A percentile compares a stretch with the other conserved stretches of the same genome.
Conservation (phyloP, 37 sponge, comb jelly and placozoan species). For the Diacarnus erythraeanus region DNA sequence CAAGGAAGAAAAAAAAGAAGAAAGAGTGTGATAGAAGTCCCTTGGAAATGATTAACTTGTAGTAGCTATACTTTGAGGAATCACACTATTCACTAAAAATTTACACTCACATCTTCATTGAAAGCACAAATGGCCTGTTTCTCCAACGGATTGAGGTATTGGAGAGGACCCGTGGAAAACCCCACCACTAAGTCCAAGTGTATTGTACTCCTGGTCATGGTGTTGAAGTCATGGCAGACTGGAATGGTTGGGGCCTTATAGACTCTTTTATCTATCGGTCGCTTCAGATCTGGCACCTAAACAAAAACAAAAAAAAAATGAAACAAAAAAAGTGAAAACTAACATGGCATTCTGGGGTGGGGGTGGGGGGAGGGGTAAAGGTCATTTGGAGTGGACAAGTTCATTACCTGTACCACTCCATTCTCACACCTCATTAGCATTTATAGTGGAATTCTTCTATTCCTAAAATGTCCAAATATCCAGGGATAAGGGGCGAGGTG, state of each 20-base stretch:
- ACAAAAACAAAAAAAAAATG: background rate
- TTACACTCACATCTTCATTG: slow-evolving; percentile 74
- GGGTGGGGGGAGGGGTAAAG: no score
- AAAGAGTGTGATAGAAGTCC: no score
- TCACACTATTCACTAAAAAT: background rate
- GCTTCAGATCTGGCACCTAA: slow-evolving; percentile 62
- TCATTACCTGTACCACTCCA: no score
- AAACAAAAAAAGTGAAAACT: no score
- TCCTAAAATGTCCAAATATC: no score
- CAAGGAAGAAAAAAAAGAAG: no score
- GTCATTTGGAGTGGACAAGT: no score
- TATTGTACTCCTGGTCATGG: slow-evolving; percentile 37
- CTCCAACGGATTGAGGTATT: slow-evolving; percentile 67
- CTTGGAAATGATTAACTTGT: background rate
- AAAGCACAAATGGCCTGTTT: slow-evolving; percentile 27
- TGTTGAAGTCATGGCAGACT: slow-evolving; percentile 81
- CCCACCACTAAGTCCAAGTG: slow-evolving; percentile 74
- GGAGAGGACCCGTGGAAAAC: slow-evolving; percentile 70
- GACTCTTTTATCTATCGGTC: slow-evolving; percentile 52
- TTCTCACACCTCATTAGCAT: no score
- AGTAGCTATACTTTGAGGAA: background rate
- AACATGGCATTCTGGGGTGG: background rate
- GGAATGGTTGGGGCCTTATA: slow-evolving; percentile 54
- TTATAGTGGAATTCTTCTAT: no score
- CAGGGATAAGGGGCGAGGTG: no score